Percentiles rank a stretch among this genome's conserved stretches.
Evolutionary conservation across 2,888 invertebrate species (phyloP).

Genomic region (Tachina lurida): DNA sequence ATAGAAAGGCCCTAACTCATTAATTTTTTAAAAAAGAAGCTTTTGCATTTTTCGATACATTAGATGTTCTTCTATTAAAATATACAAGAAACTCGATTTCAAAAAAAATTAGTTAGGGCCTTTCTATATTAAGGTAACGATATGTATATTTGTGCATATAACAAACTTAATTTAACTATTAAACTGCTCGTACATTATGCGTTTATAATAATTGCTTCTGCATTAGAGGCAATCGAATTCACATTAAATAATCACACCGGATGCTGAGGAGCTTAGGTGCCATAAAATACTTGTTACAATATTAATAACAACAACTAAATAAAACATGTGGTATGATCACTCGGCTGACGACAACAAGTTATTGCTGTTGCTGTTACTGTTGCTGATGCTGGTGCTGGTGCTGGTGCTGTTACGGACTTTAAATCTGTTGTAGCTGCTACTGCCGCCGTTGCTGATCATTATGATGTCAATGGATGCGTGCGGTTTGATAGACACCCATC

Average conservation of each 20-base stretch:
- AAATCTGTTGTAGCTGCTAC: conserved; percentile 21
- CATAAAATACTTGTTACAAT: conserved; percentile 62
- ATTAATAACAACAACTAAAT: conserved; percentile 62
- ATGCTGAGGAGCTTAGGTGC: conserved; percentile 64
- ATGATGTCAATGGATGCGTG: conserved; percentile 69
- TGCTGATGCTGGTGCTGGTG: conserved; percentile 30
- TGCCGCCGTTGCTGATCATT: conserved; percentile 41
- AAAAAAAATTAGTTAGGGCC: too few species aligned
- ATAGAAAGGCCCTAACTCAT: too few species aligned
- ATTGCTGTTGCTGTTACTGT: conserved; percentile 25
- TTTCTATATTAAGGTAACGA: too few species aligned
- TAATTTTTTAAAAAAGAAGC: too few species aligned
- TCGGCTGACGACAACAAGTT: conserved; percentile 53
- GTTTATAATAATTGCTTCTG: conserved; percentile 55
- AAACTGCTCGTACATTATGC: conserved; percentile 23
- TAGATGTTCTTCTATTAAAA: too few species aligned
- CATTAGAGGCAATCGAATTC: conserved; percentile 64
- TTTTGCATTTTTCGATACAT: too few species aligned
- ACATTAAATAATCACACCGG: conserved; percentile 69
- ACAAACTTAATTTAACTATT: conserved; percentile 44
- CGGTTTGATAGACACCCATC: conserved; percentile 70
- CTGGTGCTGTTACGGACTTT: conserved; percentile 11
- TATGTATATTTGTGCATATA: background rate
- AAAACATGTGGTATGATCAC: conserved; percentile 47
- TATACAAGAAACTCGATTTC: too few species aligned